A percentile compares a stretch with the other conserved stretches of the same genome.
Conservation (phyloP, 2,797 vertebrate species). For the Pipistrellus kuhlii region DNA sequence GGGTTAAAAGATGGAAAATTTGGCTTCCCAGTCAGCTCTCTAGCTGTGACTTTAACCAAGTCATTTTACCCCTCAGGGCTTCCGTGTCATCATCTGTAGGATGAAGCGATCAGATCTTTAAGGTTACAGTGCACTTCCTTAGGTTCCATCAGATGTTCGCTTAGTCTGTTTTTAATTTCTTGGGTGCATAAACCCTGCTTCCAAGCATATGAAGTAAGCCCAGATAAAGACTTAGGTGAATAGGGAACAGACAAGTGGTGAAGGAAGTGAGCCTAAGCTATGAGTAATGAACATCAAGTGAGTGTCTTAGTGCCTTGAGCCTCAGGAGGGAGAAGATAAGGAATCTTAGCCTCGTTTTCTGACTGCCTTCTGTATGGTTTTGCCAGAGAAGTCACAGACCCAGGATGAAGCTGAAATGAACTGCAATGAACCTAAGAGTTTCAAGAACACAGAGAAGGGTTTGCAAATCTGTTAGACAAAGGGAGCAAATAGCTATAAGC, state of each 20-base stretch:
- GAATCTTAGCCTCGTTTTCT: background rate
- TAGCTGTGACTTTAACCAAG: background rate
- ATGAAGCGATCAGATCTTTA: background rate
- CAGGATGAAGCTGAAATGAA: background rate
- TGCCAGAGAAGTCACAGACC: background rate
- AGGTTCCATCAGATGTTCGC: background rate
- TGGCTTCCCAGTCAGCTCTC: background rate
- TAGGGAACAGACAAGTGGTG: background rate
- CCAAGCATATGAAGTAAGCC: background rate
- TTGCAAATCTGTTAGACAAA: background rate
- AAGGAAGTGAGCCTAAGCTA: background rate
- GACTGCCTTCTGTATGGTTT: background rate
- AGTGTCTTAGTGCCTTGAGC: background rate
- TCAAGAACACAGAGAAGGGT: background rate
- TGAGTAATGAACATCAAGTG: too few relatives aligned
- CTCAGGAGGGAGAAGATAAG: background rate
- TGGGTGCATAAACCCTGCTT: background rate
- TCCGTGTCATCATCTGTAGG: background rate
- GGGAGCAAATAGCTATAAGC: background rate
- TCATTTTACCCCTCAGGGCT: background rate
- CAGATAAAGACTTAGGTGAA: background rate
- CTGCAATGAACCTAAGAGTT: background rate
- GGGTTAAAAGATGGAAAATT: background rate
- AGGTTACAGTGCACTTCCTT: background rate
- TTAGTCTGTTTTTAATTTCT: conserved; percentile 21